These are phyloP conservation scores for Campaea margaritaria DNA, from an alignment of 2,888 invertebrate species.

Conservation along the genomic window DNA sequence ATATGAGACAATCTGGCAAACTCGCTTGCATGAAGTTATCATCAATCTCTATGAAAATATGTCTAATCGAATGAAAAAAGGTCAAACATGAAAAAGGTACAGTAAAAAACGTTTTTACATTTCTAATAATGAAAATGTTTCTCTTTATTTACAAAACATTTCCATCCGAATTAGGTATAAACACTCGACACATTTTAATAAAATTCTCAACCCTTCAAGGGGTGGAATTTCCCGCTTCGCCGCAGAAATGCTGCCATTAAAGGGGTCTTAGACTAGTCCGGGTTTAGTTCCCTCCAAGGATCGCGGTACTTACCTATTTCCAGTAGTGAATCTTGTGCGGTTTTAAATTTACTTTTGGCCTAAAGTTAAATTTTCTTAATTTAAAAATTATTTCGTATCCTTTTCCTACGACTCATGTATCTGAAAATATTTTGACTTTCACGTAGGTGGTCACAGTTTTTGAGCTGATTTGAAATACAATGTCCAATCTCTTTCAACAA, in stretches of 20 bases:
- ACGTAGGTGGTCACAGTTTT: too few species aligned
- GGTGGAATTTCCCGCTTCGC: constrained; percentile 62
- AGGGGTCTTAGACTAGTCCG: constrained; percentile 79
- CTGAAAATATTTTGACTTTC: too few species aligned
- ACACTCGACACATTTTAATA: constrained; percentile 53
- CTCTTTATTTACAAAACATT: constrained; percentile 22
- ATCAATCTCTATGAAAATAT: too few species aligned
- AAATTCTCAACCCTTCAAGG: constrained; percentile 70
- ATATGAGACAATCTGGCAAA: too few species aligned
- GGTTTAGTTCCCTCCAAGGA: constrained; percentile 69
- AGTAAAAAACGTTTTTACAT: not conserved
- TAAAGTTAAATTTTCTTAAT: too few species aligned
- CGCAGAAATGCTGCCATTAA: constrained; percentile 75
- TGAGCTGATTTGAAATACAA: too few species aligned
- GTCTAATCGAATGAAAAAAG: too few species aligned
- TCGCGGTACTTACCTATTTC: not conserved
- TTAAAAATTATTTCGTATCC: too few species aligned
- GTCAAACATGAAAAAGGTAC: too few species aligned
- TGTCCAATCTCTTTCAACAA: too few species aligned
- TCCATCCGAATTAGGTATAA: constrained; percentile 40
- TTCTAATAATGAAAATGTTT: constrained; percentile 5
- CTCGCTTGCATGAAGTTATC: too few species aligned
- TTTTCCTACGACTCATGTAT: too few species aligned
- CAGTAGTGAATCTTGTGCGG: constrained; percentile 14
- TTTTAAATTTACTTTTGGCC: not conserved